Evolutionary conservation across 2,888 invertebrate genomes (phyloP).

Genomic region (Tiliacea aurago): DNA sequence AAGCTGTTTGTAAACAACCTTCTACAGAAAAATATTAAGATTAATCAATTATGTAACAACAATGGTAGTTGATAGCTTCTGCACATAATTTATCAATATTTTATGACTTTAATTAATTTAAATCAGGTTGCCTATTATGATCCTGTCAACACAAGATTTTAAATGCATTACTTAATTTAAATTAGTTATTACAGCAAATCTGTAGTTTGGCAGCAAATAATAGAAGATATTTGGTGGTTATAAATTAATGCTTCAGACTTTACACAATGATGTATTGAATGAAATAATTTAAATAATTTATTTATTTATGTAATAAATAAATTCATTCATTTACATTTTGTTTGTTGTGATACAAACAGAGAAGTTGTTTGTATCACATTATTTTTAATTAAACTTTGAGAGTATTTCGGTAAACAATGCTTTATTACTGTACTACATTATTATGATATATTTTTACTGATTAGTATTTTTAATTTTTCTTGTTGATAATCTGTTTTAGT

Average conservation of each 20-base stretch:
- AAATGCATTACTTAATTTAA: slow-evolving; percentile 16
- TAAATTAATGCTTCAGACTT: slow-evolving; percentile 15
- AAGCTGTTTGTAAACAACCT: neutral
- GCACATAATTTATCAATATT: slow-evolving; percentile 8
- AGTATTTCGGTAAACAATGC: neutral
- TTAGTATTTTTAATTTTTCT: neutral
- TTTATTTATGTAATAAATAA: no score
- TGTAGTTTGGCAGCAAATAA: neutral
- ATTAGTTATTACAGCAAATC: slow-evolving; percentile 6
- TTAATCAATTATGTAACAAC: neutral
- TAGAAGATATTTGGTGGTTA: neutral
- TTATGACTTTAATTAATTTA: slow-evolving; percentile 16
- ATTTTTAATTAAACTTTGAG: neutral
- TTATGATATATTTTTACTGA: neutral
- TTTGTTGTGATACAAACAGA: slow-evolving; percentile 7
- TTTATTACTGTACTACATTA: neutral
- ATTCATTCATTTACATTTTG: slow-evolving; percentile 23
- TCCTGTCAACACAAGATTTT: slow-evolving; percentile 33
- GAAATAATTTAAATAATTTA: slow-evolving; percentile 16
- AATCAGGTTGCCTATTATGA: slow-evolving; percentile 33
- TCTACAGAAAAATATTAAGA: neutral
- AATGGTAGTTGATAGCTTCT: neutral
- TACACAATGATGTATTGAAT: slow-evolving; percentile 28
- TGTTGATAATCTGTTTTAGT: slow-evolving; percentile 6
- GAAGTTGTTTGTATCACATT: neutral